phyloP scores from a whole-genome alignment of 1,140 invertebrate species.

The Drosophila carrolli region DNA sequence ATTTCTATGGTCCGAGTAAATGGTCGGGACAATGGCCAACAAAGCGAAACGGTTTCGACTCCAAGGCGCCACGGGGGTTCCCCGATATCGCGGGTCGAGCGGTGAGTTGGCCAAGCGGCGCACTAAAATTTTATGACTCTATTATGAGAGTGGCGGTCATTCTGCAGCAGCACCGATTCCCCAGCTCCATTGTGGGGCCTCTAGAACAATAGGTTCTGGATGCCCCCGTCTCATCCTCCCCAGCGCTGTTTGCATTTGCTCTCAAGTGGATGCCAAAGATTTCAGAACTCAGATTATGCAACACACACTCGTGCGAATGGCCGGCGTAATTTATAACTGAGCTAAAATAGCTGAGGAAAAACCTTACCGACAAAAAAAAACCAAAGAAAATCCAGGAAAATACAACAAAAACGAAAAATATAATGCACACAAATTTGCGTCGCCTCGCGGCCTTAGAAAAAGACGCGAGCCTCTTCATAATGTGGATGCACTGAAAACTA shows the following conservation, averaged over 20 bases:
- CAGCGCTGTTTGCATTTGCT: slow-evolving; percentile 52
- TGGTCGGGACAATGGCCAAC: slow-evolving; percentile 74
- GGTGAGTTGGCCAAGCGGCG: slow-evolving; percentile 53
- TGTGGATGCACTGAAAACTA: slow-evolving; percentile 4
- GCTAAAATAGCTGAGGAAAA: slow-evolving; percentile 75
- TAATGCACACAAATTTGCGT: slow-evolving; percentile 76
- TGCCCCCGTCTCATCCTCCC: background rate
- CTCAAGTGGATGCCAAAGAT: slow-evolving; percentile 74
- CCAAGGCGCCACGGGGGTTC: slow-evolving; percentile 69
- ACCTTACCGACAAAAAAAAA: slow-evolving; percentile 46
- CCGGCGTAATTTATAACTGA: slow-evolving; percentile 77
- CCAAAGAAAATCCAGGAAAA: slow-evolving; percentile 25
- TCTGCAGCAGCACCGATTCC: slow-evolving; percentile 23
- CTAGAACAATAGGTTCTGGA: slow-evolving; percentile 42
- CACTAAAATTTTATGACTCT: slow-evolving; percentile 84
- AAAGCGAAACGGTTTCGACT: slow-evolving; percentile 70
- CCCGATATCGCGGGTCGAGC: slow-evolving; percentile 8
- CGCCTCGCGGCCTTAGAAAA: slow-evolving; percentile 36
- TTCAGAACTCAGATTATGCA: slow-evolving; percentile 75
- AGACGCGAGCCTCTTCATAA: slow-evolving; percentile 23
- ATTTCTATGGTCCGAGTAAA: slow-evolving; percentile 73
- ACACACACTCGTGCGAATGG: slow-evolving; percentile 56
- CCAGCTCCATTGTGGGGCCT: slow-evolving; percentile 57
- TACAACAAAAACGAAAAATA: slow-evolving; percentile 25
- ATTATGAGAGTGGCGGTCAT: slow-evolving; percentile 79